These are phyloP conservation scores for Mamestra configurata DNA, from an alignment of 1,140 invertebrate genomes.

Conservation along the genomic window DNA sequence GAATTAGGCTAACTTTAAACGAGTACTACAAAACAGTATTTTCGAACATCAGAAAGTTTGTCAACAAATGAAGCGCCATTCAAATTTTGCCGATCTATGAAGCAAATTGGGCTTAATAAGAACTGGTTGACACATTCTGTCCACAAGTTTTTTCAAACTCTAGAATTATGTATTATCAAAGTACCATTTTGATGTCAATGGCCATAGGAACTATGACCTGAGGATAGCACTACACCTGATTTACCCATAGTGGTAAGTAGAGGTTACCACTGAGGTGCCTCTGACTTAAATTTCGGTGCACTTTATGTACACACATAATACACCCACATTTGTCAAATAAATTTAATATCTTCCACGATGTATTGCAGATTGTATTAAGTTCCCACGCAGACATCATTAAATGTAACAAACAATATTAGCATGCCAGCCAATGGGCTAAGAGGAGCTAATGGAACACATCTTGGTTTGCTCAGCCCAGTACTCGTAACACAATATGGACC, in stretches of 20 bases:
- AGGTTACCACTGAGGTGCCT: too few species aligned
- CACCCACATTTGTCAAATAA: not conserved
- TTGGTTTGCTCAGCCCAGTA: slow-evolving; percentile 54
- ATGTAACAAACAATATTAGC: slow-evolving; percentile 53
- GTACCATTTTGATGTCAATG: too few species aligned
- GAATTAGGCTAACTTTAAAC: not conserved
- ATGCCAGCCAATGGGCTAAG: slow-evolving; percentile 48
- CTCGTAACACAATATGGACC: slow-evolving; percentile 67
- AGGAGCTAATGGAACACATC: slow-evolving; percentile 58
- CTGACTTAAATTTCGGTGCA: too few species aligned
- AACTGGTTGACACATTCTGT: too few species aligned
- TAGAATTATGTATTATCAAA: too few species aligned
- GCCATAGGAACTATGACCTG: too few species aligned
- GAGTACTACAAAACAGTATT: not conserved
- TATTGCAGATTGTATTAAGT: not conserved
- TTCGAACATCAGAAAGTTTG: not conserved
- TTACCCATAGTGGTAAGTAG: too few species aligned
- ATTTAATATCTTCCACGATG: not conserved
- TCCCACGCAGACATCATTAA: slow-evolving; percentile 7
- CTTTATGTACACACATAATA: not conserved
- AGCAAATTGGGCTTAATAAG: too few species aligned
- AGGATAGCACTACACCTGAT: too few species aligned
- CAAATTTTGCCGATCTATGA: too few species aligned
- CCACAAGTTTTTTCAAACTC: too few species aligned
- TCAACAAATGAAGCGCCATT: too few species aligned